Evolutionary conservation across 1,140 invertebrate genomes (phyloP).

Genomic region (Trichogramma pretiosum): DNA sequence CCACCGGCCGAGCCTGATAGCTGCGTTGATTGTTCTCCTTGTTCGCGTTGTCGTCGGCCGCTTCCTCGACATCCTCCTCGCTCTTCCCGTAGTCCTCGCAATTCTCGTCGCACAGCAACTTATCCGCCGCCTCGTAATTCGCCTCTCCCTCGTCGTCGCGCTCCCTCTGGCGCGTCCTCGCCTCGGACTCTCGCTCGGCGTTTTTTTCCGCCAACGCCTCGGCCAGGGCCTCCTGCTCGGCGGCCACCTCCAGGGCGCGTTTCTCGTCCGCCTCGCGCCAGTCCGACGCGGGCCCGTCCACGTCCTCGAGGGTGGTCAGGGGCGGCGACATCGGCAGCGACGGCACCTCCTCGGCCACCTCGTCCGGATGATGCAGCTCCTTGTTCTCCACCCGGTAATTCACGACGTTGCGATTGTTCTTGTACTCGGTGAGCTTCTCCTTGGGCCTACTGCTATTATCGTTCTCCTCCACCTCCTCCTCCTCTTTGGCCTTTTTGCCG

Average conservation of each 20-base stretch:
- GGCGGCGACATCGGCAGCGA: neutral
- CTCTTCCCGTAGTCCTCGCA: neutral
- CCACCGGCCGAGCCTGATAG: conserved; percentile 1
- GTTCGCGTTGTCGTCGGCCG: neutral
- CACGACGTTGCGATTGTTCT: conserved; percentile 23
- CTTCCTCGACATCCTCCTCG: conserved; percentile 5
- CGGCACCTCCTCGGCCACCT: conserved; percentile 21
- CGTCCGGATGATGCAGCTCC: conserved; percentile 22
- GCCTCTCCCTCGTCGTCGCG: conserved; percentile 10
- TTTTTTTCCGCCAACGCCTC: conserved; percentile 19
- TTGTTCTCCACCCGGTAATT: conserved; percentile 25
- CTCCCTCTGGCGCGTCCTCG: conserved; percentile 9
- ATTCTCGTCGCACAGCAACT: conserved; percentile 10
- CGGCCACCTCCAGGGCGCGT: conserved; percentile 12
- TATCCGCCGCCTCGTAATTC: conserved; percentile 6
- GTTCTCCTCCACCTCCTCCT: neutral
- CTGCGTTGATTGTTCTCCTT: conserved; percentile 1
- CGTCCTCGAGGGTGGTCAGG: conserved; percentile 11
- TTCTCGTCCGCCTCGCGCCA: conserved; percentile 27
- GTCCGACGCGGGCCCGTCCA: conserved; percentile 23
- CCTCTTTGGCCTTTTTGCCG: neutral
- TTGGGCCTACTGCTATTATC: neutral
- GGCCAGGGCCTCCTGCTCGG: conserved; percentile 23
- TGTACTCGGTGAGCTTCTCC: conserved; percentile 10
- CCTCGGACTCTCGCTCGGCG: neutral